These are phyloP conservation scores for Melanostoma scalare DNA, from an alignment of 2,888 invertebrate genomes.

Conservation along the genomic window DNA sequence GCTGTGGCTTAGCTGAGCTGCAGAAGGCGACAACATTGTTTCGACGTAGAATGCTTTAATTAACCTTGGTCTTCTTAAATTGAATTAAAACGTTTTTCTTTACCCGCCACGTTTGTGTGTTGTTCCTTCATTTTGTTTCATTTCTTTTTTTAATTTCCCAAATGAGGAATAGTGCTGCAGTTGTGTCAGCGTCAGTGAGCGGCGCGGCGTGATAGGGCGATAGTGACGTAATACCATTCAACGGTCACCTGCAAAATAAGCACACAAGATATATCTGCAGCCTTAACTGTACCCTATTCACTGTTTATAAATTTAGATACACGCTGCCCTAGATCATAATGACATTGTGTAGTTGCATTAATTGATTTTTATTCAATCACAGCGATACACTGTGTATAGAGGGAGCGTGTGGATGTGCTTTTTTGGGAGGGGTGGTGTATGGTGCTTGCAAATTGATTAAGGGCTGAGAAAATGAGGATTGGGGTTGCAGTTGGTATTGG, in stretches of 20 bases:
- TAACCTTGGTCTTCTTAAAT: conserved; percentile 46
- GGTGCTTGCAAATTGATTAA: conserved; percentile 8
- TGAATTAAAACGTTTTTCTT: conserved; percentile 48
- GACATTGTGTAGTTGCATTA: conserved; percentile 44
- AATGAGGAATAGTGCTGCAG: too few species aligned
- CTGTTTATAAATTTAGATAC: conserved; percentile 46
- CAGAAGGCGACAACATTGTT: conserved; percentile 17
- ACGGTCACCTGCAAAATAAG: conserved; percentile 27
- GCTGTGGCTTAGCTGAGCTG: neutral
- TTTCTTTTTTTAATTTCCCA: too few species aligned
- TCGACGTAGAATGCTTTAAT: conserved; percentile 48
- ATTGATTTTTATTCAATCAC: conserved; percentile 59
- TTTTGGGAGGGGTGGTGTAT: neutral
- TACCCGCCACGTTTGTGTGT: conserved; percentile 26
- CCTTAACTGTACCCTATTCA: neutral
- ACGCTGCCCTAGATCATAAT: conserved; percentile 37
- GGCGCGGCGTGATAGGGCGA: neutral
- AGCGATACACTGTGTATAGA: too few species aligned
- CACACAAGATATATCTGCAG: neutral
- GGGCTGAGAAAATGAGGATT: neutral
- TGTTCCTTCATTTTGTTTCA: neutral
- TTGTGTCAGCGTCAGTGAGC: neutral
- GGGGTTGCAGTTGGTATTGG: neutral
- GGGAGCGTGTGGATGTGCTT: too few species aligned
- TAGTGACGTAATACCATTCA: conserved; percentile 38